These are phyloP conservation scores for Microcebus tavaratra DNA, from an alignment of 2,113 vertebrate genomes.

Conservation along the genomic window DNA sequence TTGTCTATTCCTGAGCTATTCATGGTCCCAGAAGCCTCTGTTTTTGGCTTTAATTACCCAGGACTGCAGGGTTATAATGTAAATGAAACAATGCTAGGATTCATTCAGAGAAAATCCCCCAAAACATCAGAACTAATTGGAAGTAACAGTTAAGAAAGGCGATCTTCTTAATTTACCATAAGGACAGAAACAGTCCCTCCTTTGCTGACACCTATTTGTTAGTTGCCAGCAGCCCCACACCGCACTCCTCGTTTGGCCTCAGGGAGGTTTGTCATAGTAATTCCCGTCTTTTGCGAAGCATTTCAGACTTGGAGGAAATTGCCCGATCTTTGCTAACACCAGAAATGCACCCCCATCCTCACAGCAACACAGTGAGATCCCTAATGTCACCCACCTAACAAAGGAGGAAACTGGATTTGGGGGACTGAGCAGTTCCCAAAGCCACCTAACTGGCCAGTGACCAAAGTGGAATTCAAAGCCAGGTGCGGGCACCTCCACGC, in stretches of 20 bases:
- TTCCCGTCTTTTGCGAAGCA: background rate
- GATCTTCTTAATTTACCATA: background rate
- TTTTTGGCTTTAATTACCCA: background rate
- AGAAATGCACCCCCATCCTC: background rate
- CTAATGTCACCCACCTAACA: background rate
- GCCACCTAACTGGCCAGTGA: background rate
- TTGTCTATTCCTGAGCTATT: background rate
- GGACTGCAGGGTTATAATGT: background rate
- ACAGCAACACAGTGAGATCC: background rate
- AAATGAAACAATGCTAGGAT: background rate
- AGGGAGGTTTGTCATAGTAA: too few relatives aligned
- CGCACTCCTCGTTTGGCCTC: background rate
- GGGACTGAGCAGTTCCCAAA: background rate
- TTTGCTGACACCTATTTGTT: background rate
- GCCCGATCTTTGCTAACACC: background rate
- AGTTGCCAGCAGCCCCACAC: background rate
- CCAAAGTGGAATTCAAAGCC: background rate
- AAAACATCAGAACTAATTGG: background rate
- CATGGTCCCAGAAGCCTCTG: background rate
- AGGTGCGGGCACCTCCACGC: accelerated
- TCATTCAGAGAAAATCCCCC: background rate
- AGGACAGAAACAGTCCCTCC: background rate
- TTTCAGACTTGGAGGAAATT: background rate
- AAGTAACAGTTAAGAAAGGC: background rate
- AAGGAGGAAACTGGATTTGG: background rate